Evolutionary conservation across 1,140 invertebrate genomes (phyloP), one percentile per base, ranked within the genome.

Genomic region (Monochamus saltuarius): DNA sequence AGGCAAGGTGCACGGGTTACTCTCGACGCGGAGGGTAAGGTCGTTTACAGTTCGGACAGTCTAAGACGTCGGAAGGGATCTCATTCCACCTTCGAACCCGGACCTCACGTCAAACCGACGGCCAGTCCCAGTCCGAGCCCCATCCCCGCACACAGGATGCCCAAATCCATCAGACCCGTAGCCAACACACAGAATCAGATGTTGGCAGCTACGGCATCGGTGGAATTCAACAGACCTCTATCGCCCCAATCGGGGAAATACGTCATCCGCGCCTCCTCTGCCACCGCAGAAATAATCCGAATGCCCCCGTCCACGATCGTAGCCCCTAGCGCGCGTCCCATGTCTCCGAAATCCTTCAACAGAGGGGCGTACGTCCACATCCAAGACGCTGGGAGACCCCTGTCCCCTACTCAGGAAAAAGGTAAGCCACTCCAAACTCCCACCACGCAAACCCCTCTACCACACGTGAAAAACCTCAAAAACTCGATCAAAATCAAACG

Each of bases 41-140:
- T 95, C 43, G 88, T 95, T 40, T 95, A 91, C 74, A 89, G 89
- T 56, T 95, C 92, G 1, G 92, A 95, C 67, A 94, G 91, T 73
- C 77, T 95, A 54, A 87, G 86, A 73, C 81, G 90, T 70, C 82
- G 88, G 71, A 90, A 92, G 80, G 86, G 88, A 49, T 84, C 89
- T 9, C 89, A 92, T 66, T 90, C 89, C 7, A 92, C 90, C 16
- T 92, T 92, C 70, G 89, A 89, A 80, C 90, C 89, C 62, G 91
- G 90, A 74, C 86, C 87, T 39, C 87, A 85, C 70, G 87, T 89
- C 36, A 84, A 87, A 71, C 43, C 61, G n/a, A 52, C 61, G 4
- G 29, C 34, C 10, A 77, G 76, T 6, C 77, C 80, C 1, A 75
- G 56, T 35, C 73, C 77, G 1, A 82, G 81, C 38, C 81, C 80